A percentile compares a stretch with the other conserved stretches of the same genome.
phyloP scores from a whole-genome alignment of 2,113 vertebrate species.

The Harpagus bidentatus region DNA sequence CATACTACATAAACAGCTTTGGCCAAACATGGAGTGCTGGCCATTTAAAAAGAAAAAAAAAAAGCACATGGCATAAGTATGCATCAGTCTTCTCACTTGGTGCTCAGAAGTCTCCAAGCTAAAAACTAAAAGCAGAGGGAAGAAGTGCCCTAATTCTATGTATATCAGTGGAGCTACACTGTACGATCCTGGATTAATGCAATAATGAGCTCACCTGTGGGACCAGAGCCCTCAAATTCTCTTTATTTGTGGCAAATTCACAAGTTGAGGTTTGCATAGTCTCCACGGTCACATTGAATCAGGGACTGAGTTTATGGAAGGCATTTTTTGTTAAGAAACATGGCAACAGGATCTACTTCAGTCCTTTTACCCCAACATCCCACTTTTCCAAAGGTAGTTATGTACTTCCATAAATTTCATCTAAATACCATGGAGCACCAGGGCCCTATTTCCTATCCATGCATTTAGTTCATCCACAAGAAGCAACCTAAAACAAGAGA shows the following conservation, averaged over 20 bases:
- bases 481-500: not conserved
- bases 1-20: not conserved
- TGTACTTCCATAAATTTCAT: not conserved
- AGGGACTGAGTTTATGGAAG: not conserved
- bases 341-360: not conserved
- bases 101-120: not conserved
- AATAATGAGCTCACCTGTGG: not conserved
- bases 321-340: not conserved
- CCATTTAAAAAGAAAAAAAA: not conserved
- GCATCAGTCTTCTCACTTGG: not conserved
- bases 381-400: not conserved
- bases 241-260: not conserved
- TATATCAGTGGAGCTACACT: not conserved
- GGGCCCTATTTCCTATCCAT: not conserved
- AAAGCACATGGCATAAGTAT: not conserved
- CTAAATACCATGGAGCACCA: not conserved
- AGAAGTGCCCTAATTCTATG: not conserved
- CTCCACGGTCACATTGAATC: not conserved
- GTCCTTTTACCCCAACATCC: not conserved
- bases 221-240: not conserved
- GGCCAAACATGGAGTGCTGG: not conserved
- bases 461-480: not conserved
- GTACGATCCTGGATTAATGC: constrained; percentile 6
- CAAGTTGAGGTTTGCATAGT: not conserved
- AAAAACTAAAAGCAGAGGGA: not conserved